phyloP scores from a whole-genome alignment of 2,113 vertebrate genomes.

The Siniperca knerii region DNA sequence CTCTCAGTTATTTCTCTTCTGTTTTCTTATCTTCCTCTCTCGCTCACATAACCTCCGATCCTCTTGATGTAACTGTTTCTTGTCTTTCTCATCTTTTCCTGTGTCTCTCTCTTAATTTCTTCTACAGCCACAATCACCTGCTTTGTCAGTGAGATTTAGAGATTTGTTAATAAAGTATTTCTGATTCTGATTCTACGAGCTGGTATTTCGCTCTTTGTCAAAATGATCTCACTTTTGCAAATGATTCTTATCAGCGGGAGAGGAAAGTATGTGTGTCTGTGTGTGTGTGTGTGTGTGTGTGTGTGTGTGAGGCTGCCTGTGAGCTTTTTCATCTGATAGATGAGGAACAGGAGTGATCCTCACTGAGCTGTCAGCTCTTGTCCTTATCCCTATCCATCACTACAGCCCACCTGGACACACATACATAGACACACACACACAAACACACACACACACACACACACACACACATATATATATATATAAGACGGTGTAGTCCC shows the following conservation, averaged over 20 bases:
- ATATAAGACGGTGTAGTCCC: too few relatives aligned
- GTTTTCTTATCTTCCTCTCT: not conserved
- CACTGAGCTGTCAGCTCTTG: conserved; percentile 63
- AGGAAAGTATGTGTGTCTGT: conserved; percentile 23
- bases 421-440: conserved; percentile 1
- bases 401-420: conserved; percentile 46
- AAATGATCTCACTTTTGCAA: conserved; percentile 1
- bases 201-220: conserved; percentile 22
- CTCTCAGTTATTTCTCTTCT: not conserved
- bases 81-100: conserved; percentile 14
- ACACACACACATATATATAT: not conserved
- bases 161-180: too few relatives aligned
- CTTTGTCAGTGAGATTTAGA: conserved; percentile 7
- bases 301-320: conserved; percentile 26
- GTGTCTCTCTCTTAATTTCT: not conserved
- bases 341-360: conserved; percentile 66
- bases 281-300: conserved; percentile 17
- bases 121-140: conserved; percentile 14
- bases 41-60: not conserved
- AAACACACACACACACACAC: conserved; percentile 11
- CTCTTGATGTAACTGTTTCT: not conserved
- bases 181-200: too few relatives aligned
- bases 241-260: conserved; percentile 5
- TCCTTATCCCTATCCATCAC: conserved; percentile 67
- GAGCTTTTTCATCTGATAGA: conserved; percentile 69